Conservation (phyloP, 2,113 vertebrate species). For the Pseudonaja textilis region DNA sequence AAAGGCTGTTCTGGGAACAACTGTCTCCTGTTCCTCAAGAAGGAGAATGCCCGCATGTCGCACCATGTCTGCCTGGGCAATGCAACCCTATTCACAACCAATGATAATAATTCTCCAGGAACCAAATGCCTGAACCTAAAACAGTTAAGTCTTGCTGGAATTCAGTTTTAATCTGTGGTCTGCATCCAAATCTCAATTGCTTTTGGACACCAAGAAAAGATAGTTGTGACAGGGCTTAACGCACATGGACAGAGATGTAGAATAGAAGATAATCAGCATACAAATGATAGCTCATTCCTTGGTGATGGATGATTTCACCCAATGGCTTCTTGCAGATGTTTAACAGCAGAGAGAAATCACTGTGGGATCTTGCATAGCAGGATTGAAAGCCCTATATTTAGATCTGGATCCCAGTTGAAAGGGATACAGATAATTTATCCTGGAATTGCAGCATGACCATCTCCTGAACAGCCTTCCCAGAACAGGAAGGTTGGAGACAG, state of each 20-base stretch:
- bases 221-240: not conserved
- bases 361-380: no score
- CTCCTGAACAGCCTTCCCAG: not conserved
- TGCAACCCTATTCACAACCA: no score
- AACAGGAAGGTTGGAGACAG: no score
- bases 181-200: not conserved
- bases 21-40: no score
- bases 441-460: not conserved
- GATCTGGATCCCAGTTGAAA: not conserved
- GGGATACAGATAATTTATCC: not conserved
- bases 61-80: no score
- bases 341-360: not conserved
- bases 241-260: not conserved
- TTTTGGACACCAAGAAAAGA: not conserved
- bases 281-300: no score
- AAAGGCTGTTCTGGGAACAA: no score
- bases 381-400: not conserved
- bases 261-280: not conserved
- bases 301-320: not conserved
- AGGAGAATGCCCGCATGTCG: no score
- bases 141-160: not conserved
- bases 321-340: not conserved
- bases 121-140: no score
- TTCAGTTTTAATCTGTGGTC: not conserved
- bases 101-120: no score